Evolutionary conservation across 1,140 invertebrate species (phyloP).

Genomic region (Hycleus cichorii): DNA sequence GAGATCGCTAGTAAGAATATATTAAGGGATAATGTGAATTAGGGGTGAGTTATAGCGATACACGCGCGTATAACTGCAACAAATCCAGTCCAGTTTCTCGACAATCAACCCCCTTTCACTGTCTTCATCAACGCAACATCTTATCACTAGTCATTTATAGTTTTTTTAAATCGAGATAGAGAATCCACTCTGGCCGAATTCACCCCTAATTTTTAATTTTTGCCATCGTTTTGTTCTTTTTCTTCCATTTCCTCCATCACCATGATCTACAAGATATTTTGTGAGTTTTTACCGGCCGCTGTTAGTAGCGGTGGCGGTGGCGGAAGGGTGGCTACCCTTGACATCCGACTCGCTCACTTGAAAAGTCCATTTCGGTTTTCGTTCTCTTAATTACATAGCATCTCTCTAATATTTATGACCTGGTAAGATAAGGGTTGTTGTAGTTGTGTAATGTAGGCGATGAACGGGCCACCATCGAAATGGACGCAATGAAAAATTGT

Average conservation of each 20-base stretch:
- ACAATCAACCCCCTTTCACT: background rate
- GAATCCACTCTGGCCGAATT: no score
- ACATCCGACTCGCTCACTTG: constrained; percentile 3
- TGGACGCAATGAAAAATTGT: background rate
- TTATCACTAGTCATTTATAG: constrained; percentile 27
- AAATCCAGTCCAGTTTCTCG: background rate
- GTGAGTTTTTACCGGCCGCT: background rate
- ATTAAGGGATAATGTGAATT: background rate
- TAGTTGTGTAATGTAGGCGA: background rate
- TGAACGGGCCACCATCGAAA: background rate
- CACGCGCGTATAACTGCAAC: no score
- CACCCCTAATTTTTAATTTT: constrained; percentile 16
- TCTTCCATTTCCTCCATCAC: background rate
- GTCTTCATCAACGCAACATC: constrained; percentile 20
- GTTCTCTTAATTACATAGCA: constrained; percentile 21
- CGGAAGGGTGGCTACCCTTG: background rate
- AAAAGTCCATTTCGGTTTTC: constrained; percentile 12
- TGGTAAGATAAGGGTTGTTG: constrained; percentile 14
- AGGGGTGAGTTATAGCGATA: background rate
- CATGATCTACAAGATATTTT: background rate
- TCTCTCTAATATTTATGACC: constrained; percentile 23
- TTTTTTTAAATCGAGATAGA: constrained; percentile 20
- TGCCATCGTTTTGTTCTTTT: background rate
- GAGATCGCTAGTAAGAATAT: constrained; percentile 11
- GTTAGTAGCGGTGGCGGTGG: background rate